These are phyloP conservation scores for Drosophila kikkawai DNA, from an alignment of 1,140 invertebrate species.

Conservation along the genomic window DNA sequence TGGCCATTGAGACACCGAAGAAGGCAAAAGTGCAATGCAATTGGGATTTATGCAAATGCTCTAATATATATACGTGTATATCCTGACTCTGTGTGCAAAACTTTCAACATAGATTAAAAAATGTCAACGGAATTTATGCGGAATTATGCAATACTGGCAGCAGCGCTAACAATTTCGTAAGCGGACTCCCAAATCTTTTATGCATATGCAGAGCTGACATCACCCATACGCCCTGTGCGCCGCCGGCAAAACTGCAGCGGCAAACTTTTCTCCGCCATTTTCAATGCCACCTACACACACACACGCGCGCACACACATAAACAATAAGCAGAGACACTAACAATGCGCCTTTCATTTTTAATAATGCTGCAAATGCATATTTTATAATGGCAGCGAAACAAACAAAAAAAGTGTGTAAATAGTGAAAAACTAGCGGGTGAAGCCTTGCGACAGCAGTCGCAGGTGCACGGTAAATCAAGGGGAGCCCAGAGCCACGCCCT, in stretches of 20 bases:
- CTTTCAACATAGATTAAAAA: conserved; percentile 81
- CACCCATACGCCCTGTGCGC: conserved; percentile 65
- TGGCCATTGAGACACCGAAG: conserved; percentile 77
- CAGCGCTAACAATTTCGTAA: conserved; percentile 30
- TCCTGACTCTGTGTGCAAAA: conserved; percentile 38
- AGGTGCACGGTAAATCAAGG: conserved; percentile 73
- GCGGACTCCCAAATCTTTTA: conserved; percentile 55
- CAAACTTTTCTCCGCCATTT: conserved; percentile 46
- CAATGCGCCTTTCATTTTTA: conserved; percentile 65
- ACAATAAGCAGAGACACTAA: conserved; percentile 29
- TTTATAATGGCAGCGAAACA: conserved; percentile 61
- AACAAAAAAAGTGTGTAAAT: conserved; percentile 40
- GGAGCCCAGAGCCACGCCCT: conserved; percentile 29
- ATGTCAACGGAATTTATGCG: conserved; percentile 76
- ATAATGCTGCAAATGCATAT: conserved; percentile 75
- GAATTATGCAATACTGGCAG: conserved; percentile 68
- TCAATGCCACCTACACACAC: conserved; percentile 61
- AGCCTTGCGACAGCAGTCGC: conserved; percentile 48
- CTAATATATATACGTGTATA: conserved; percentile 53
- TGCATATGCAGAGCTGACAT: conserved; percentile 77
- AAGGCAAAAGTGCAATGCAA: conserved; percentile 77
- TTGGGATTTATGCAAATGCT: conserved; percentile 81
- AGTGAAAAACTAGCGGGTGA: conserved; percentile 44
- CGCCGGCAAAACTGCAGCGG: conserved; percentile 37
- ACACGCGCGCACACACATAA: neutral